A percentile compares a stretch with the other conserved stretches of the same genome.
Conservation (phyloP, 2,888 invertebrate genomes). For the Platycheirus albimanus region DNA sequence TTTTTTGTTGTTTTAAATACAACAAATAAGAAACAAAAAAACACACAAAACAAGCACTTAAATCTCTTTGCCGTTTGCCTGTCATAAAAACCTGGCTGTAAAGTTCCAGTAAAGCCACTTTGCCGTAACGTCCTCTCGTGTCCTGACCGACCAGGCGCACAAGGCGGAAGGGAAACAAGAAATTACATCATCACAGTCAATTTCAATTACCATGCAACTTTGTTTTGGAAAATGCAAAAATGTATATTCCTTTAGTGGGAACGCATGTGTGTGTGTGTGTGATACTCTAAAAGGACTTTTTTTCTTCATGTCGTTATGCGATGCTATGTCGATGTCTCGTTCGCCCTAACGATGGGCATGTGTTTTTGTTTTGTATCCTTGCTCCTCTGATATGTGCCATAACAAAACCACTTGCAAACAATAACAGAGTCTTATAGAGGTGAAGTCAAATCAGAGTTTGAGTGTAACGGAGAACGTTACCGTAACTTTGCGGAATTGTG, state of each 20-base stretch:
- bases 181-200: conserved; percentile 74
- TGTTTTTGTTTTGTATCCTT: not conserved
- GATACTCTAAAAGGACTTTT: conserved; percentile 1
- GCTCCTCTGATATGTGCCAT: conserved; percentile 7
- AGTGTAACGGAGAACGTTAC: conserved; percentile 15
- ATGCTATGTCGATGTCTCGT: conserved; percentile 24
- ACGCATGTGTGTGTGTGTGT: conserved; percentile 18
- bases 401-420: conserved; percentile 40
- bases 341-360: conserved; percentile 5
- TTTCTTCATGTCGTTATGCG: no score
- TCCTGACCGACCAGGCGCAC: conserved; percentile 33
- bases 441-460: conserved; percentile 31
- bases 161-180: conserved; percentile 45
- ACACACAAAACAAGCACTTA: conserved; percentile 47
- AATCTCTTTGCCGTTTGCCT: conserved; percentile 41
- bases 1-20: no score
- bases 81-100: conserved; percentile 51
- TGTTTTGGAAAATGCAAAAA: conserved; percentile 63
- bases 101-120: conserved; percentile 35
- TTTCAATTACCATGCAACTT: conserved; percentile 71
- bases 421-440: conserved; percentile 34
- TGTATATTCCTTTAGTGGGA: conserved; percentile 24
- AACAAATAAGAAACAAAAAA: no score
- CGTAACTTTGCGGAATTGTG: conserved; percentile 11
- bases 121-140: conserved; percentile 7